Evolutionary conservation across 2,888 invertebrate species (phyloP).

Genomic region (Phlogophora meticulosa): DNA sequence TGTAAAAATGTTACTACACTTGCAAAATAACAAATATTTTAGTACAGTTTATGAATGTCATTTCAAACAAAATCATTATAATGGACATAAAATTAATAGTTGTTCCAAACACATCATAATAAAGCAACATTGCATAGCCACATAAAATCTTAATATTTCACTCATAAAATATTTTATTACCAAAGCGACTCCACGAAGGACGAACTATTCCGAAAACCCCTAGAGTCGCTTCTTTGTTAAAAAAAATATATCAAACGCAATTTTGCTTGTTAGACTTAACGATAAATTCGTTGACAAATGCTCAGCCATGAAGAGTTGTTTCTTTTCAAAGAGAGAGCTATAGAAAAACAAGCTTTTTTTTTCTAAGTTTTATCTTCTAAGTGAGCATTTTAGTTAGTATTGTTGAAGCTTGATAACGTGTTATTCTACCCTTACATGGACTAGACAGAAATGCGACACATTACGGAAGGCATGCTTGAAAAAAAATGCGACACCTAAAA

Average conservation of each 20-base stretch:
- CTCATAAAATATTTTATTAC: conserved; percentile 43
- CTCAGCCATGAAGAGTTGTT: conserved; percentile 8
- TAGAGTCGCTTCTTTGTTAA: conserved; percentile 8
- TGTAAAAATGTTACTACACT: too few species aligned
- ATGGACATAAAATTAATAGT: conserved; percentile 26
- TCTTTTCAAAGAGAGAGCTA: conserved; percentile 3
- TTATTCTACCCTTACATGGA: neutral
- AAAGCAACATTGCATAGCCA: conserved; percentile 30
- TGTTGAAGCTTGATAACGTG: neutral
- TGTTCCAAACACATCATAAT: conserved; percentile 41
- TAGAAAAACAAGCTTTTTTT: conserved; percentile 9
- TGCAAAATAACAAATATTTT: neutral
- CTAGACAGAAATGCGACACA: conserved; percentile 7
- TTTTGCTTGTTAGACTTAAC: conserved; percentile 16
- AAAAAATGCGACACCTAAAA: too few species aligned
- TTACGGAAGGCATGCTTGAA: too few species aligned
- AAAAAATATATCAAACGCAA: conserved; percentile 16
- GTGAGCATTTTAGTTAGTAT: conserved; percentile 16
- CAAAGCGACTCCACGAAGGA: conserved; percentile 23
- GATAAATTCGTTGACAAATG: conserved; percentile 31
- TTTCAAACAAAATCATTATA: conserved; percentile 12
- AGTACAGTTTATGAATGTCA: neutral
- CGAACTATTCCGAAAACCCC: conserved; percentile 30
- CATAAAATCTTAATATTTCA: conserved; percentile 38
- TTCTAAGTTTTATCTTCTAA: neutral